phyloP scores from a whole-genome alignment of 2,113 vertebrate genomes.

The Thomomys bottae region DNA sequence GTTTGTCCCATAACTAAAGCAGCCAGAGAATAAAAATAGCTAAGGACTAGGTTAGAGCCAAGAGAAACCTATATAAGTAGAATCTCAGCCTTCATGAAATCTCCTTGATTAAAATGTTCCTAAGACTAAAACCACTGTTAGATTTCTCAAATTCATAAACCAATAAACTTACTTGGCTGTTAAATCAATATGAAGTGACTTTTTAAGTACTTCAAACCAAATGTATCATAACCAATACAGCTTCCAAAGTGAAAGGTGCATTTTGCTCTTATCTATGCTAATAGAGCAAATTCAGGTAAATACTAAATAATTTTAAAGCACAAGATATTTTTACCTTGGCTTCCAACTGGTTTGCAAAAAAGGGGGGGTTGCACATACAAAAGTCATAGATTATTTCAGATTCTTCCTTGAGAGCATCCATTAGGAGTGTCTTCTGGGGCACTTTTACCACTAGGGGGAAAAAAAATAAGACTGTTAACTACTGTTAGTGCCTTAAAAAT shows the following conservation, averaged over 20 bases:
- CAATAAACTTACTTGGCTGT: background rate
- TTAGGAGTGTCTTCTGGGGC: conserved; percentile 97
- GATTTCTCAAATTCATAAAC: conserved; percentile 11
- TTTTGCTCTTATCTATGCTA: conserved; percentile 37
- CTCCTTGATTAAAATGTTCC: conserved; percentile 11
- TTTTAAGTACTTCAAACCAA: conserved; percentile 40
- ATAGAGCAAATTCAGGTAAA: conserved; percentile 31
- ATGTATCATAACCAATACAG: background rate
- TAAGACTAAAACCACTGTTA: background rate
- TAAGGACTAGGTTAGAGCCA: background rate
- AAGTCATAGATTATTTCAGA: conserved; percentile 96
- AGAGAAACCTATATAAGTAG: conserved; percentile 26
- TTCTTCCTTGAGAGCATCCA: conserved; percentile 98
- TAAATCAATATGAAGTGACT: background rate
- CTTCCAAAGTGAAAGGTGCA: conserved; percentile 50
- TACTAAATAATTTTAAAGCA: conserved; percentile 53
- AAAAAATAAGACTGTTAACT: conserved; percentile 52
- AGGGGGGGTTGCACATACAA: conserved; percentile 99
- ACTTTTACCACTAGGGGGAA: conserved; percentile 94
- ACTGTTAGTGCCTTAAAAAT: background rate
- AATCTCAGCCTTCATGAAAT: background rate
- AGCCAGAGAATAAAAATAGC: background rate
- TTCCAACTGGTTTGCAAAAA: conserved; percentile 98
- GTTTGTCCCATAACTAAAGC: conserved; percentile 11
- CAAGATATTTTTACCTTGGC: conserved; percentile 89